Conservation (phyloP, 2,113 vertebrate species). For the Bambusicola thoracicus region DNA sequence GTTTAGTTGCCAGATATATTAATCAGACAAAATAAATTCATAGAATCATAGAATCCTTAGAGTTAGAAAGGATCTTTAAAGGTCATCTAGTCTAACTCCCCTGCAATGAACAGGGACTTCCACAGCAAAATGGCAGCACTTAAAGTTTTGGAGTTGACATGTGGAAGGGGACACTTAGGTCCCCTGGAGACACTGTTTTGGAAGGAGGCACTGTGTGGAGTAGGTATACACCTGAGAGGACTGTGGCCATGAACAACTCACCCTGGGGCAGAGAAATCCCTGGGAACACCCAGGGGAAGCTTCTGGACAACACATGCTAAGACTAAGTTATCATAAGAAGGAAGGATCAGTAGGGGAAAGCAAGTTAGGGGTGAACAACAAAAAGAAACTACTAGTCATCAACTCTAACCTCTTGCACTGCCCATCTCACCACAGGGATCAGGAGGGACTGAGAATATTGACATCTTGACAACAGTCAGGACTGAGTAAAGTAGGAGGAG, state of each 20-base stretch:
- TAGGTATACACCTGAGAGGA: neutral
- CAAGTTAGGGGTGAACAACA: neutral
- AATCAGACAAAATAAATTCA: neutral
- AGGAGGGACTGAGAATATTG: neutral
- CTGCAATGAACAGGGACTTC: too few relatives aligned
- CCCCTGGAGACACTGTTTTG: neutral
- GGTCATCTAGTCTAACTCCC: too few relatives aligned
- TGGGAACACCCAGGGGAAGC: neutral
- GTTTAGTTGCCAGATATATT: neutral
- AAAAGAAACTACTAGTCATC: neutral
- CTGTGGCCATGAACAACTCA: neutral
- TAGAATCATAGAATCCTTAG: too few relatives aligned
- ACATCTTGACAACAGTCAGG: neutral
- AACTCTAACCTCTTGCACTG: neutral
- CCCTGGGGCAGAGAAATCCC: neutral
- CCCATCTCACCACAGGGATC: neutral
- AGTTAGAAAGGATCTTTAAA: too few relatives aligned
- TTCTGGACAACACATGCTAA: rapidly evolving
- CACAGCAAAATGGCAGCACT: too few relatives aligned
- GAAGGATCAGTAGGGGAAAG: neutral
- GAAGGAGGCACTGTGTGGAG: neutral
- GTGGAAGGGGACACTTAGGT: neutral
- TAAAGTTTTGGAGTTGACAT: neutral
- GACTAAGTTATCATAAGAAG: neutral
- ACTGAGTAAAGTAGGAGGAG: neutral